Percentiles rank a stretch among this genome's conserved stretches.
These are phyloP conservation scores for Trichechus manatus DNA, from an alignment of 2,113 vertebrate genomes.

Conservation along the genomic window DNA sequence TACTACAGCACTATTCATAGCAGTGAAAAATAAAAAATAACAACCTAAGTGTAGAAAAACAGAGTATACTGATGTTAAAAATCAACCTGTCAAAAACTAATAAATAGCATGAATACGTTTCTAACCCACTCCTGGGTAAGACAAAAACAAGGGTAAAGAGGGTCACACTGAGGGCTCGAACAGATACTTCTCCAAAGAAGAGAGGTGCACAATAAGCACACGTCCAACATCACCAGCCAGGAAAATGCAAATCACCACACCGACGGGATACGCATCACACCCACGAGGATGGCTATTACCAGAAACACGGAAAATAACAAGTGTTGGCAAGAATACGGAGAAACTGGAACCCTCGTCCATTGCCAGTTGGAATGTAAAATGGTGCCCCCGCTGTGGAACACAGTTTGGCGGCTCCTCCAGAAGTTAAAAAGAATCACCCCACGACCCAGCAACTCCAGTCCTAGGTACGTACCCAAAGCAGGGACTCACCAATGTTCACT, in stretches of 20 bases:
- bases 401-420: neutral
- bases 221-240: neutral
- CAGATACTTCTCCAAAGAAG: neutral
- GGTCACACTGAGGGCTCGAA: neutral
- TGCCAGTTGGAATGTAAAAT: neutral
- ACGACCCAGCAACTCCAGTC: neutral
- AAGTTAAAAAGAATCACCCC: neutral
- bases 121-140: neutral
- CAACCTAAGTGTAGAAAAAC: neutral
- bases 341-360: neutral
- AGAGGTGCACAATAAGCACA: neutral
- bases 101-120: neutral
- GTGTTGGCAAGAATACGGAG: neutral
- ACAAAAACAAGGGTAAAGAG: neutral
- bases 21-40: neutral
- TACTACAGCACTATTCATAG: neutral
- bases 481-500: neutral
- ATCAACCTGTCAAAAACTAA: neutral
- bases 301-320: neutral
- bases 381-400: neutral
- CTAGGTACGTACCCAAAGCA: neutral
- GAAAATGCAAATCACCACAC: neutral
- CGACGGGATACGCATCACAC: neutral
- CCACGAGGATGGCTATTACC: neutral
- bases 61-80: neutral